Conservation (phyloP, 2,797 vertebrate genomes). For the Threskiornis aethiopicus region DNA sequence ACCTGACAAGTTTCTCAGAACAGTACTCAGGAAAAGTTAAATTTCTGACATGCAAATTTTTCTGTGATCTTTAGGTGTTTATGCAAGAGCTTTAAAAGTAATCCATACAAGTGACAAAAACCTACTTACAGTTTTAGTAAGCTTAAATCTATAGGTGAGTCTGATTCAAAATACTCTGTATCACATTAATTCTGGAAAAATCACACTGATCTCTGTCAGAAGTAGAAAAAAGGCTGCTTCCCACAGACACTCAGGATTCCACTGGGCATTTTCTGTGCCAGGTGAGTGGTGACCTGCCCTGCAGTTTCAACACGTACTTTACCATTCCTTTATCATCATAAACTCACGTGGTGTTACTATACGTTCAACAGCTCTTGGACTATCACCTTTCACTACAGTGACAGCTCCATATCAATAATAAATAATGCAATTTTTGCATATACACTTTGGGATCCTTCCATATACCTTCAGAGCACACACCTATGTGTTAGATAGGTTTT, state of each 20-base stretch:
- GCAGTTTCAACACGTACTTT: not conserved
- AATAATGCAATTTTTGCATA: not conserved
- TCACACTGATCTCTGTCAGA: not conserved
- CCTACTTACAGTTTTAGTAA: not conserved
- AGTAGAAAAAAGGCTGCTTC: not conserved
- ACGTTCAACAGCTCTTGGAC: not conserved
- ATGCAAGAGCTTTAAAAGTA: not conserved
- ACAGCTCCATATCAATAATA: not conserved
- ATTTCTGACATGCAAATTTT: not conserved
- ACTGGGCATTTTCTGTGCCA: not conserved
- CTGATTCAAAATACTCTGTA: not conserved
- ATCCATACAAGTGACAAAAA: not conserved
- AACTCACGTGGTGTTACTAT: not conserved
- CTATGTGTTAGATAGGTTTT: not conserved
- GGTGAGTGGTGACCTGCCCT: not conserved
- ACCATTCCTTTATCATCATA: not conserved
- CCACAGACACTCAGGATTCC: not conserved
- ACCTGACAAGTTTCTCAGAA: not conserved
- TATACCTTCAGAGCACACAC: not conserved
- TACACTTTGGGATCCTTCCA: not conserved
- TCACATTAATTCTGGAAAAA: not conserved
- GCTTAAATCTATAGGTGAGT: not conserved
- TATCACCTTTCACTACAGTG: not conserved
- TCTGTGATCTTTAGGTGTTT: not conserved
- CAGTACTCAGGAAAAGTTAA: not conserved